Base-by-base conservation (phyloP, 2,888 invertebrate genomes). In the Drosophila anomalipes region DNA sequence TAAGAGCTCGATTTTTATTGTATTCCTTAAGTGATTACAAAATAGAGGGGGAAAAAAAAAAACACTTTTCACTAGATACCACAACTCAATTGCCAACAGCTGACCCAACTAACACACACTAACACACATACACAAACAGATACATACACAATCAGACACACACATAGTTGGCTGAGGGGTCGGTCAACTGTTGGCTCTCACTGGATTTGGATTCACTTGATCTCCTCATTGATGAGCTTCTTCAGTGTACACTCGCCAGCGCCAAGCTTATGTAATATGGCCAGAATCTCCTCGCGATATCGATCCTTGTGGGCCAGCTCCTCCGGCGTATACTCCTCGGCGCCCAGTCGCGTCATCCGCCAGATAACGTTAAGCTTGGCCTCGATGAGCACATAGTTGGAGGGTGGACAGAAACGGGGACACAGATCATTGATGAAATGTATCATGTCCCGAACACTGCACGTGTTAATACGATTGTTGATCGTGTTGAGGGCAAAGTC, bases 341-440 rank as follows among this genome's bases (percentile, higher is more conserved):
- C 71, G 12, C 75, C 86, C 30, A 80, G 51, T 12, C 92, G 89
- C 4, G 92, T 91, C 92, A 93, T 93, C n/a, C 92, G 91, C 92
- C 93, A 93, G 68, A 93, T 93, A 30, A 93, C 91, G 70, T 93
- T 92, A 41, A 93, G 75, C 77, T 94, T 94, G n/a, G 93, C 90
- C 78, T 94, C 93, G 57, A 93, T 86, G 0, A 93, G 83, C 19
- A 93, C 92, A 70, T 94, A 93, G 71, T 93, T 94, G 7, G 91
- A 91, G 3, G 92, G 79, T 22, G 94, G 94, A 60, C 93, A 92
- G 67, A 93, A 91, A 32, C 91, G 89, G 4, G 93, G 92, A 47
- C 93, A 91, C 68, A 92, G 79, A 9, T 93, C 93, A 41, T 93
- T 92, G 66, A 93, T 92, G 68, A 93, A 93, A 33, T 90, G 84